These are phyloP conservation scores for Aporophyla nigra DNA, from an alignment of 2,888 invertebrate species.

Conservation along the genomic window DNA sequence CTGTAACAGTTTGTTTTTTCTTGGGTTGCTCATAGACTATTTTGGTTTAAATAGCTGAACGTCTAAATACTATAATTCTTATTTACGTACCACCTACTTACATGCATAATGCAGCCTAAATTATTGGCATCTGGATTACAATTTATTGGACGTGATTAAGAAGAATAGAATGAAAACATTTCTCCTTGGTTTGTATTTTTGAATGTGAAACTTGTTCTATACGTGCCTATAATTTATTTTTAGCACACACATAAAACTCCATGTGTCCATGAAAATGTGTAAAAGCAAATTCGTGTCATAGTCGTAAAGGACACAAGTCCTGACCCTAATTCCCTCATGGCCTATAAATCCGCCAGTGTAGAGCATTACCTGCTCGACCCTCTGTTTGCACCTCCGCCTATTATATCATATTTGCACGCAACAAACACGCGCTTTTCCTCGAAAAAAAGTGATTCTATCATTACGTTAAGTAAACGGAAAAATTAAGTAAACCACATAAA, in stretches of 20 bases:
- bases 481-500: constrained; percentile 25
- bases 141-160: neutral
- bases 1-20: neutral
- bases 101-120: constrained; percentile 14
- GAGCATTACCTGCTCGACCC: constrained; percentile 80
- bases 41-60: neutral
- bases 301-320: constrained; percentile 81
- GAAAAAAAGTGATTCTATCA: constrained; percentile 55
- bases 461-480: constrained; percentile 26
- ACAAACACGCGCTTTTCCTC: constrained; percentile 52
- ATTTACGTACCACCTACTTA: constrained; percentile 14
- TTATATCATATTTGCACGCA: constrained; percentile 69
- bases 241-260: constrained; percentile 32
- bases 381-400: constrained; percentile 77
- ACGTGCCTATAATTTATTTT: constrained; percentile 15
- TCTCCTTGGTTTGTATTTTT: constrained; percentile 13
- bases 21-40: neutral
- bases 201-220: neutral
- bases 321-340: constrained; percentile 82
- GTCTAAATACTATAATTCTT: neutral
- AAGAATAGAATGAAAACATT: neutral
- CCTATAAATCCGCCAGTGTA: constrained; percentile 84
- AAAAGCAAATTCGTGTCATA: constrained; percentile 72
- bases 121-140: constrained; percentile 11
- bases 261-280: constrained; percentile 61